Evolutionary conservation across 2,888 invertebrate genomes (phyloP), one percentile per base, ranked within the genome.

Genomic region (Mongoloraphidia duomilia): DNA sequence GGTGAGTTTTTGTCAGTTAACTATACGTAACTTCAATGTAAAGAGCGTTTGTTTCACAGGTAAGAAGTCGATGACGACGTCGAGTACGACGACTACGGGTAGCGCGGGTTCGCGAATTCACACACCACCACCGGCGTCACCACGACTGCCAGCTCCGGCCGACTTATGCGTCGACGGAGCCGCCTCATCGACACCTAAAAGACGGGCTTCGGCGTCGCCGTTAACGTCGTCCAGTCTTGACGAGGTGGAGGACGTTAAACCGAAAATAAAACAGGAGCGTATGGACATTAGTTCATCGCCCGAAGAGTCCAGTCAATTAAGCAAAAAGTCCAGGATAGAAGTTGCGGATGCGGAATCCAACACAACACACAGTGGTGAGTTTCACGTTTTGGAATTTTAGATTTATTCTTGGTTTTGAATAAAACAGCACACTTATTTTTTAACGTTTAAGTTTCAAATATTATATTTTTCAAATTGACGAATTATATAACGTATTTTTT

Each of bases 281-380:
- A 76, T 79, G 72, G 79, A 81, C 55, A 73, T 74, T n/a, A 74
- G 76, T 52, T 74, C 74, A 4, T 80, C 79, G 17, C 76, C 77
- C 42, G 72, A 72, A 54, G 80, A 80, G 58, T 75, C 75, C 55
- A 64, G 64, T 54, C 74, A 76, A 50, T 65, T 69, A 41, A 72
- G 77, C 55, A 86, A 86, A 66, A 84, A 87, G 61, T 78, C 79
- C 39, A 77, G 88, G 63, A 85, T 84, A 48, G 87, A 85, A 68
- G 79, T 85, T 36, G 87, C 81, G 53, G 91, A 91, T 65, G 90
- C 90, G 44, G 90, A 90, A 67, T 87, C 89, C 35, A 91, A 91
- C 65, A 91, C 91, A 50, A 84, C 87, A 70, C 87, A 88, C 69
- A 88, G 89, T 71, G 91, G 91, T 91, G 68, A 84, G 84, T 73